Base-by-base conservation (phyloP, 2,888 invertebrate genomes). In the Caenorhabditis zanzibari region DNA sequence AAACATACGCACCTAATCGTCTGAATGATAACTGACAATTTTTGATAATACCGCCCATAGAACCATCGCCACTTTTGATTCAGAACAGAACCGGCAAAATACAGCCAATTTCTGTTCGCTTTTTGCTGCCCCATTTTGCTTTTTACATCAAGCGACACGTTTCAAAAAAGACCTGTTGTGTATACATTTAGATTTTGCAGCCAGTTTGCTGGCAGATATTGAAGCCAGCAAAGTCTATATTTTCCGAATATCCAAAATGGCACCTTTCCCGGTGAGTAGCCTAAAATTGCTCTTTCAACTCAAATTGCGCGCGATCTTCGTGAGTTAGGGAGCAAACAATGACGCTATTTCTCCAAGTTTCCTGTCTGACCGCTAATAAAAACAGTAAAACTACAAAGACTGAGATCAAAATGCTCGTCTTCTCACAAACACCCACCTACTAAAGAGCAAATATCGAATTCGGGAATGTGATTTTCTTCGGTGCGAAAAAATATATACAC, bases 331-430 rank as follows among this genome's bases (percentile, higher is more conserved):
- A 32, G 28, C 41, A 58, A 47, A 59, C 22, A 35, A 14, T 61
- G 72, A 61, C 69, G 69, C 52, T 26, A 69, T 41, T 22, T 69
- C 24, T 24, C 6, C 12, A 12, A 3, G 24, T 14, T 10, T 47
- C 49, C 24, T 19, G 41, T 28, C 44, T 44, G 41, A 38, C 56
- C n/a, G 24, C 22, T 12, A 12, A 38, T 6, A 38, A 38, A 16
- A 41, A 41, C 44, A 44, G 16, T 38, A 10, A 56, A 74, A 76
- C 66, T 69, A 52, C 76, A 77, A 77, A 77, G 76, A 69, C 61
- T 77, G 61, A 61, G 69, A 61, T 71, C 71, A 63, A 63, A 76
- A 76, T 69, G 76, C 61, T 68, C 49, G 56, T 56, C 54, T 59
- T 47, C 38, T 61, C 76, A 32, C 68, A n/a, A 41, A 56, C 38